phyloP scores from a whole-genome alignment of 2,113 vertebrate genomes.

The Limnothrissa miodon region DNA sequence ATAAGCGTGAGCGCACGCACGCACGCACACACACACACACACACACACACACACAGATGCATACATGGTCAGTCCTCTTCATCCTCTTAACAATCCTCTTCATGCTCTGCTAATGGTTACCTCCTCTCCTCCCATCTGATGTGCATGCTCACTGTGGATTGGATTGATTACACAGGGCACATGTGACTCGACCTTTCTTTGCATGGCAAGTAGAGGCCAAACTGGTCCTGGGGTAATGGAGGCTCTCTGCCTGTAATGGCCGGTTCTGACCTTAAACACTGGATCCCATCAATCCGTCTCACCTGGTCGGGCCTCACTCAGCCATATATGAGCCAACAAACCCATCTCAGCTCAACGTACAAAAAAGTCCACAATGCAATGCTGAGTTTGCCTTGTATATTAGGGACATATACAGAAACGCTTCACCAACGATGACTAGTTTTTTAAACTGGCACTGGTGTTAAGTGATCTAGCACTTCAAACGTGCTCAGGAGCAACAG shows the following conservation, averaged over 20 bases:
- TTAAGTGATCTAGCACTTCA: constrained; percentile 34
- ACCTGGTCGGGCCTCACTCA: neutral
- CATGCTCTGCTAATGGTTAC: neutral
- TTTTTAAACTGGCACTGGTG: constrained; percentile 30
- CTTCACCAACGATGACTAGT: neutral
- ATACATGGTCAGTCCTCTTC: neutral
- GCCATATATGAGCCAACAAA: neutral
- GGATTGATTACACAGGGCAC: neutral
- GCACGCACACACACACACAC: neutral
- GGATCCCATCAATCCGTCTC: neutral
- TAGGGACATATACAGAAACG: constrained; percentile 61
- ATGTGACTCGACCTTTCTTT: neutral
- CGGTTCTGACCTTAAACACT: neutral
- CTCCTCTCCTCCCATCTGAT: neutral
- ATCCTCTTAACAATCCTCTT: neutral
- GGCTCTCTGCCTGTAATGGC: neutral
- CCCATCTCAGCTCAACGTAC: neutral
- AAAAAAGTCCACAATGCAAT: neutral
- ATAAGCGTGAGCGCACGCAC: neutral
- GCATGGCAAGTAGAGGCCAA: neutral
- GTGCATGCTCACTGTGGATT: neutral
- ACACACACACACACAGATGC: neutral
- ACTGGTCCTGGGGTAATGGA: neutral
- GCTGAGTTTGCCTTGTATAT: neutral
- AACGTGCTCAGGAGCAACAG: constrained; percentile 35